phyloP scores from a whole-genome alignment of 1,140 invertebrate genomes.

The Panagrolaimus sp. region DNA sequence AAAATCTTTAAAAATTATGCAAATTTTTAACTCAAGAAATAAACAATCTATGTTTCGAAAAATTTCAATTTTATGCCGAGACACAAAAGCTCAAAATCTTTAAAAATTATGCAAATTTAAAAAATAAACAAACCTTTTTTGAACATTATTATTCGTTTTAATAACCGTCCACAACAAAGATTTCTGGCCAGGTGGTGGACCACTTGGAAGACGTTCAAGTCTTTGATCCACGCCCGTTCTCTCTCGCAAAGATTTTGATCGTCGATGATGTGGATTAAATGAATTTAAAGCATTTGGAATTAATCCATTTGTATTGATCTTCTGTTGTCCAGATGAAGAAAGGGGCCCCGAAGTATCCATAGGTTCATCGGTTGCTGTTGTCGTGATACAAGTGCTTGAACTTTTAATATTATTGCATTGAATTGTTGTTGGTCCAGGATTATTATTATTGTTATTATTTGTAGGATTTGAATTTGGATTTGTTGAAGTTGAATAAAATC shows the following conservation, averaged over 20 bases:
- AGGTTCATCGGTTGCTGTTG: not conserved
- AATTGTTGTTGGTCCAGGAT: conserved; percentile 16
- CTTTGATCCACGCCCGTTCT: conserved; percentile 57
- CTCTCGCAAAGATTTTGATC: conserved; percentile 50
- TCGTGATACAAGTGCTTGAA: not conserved
- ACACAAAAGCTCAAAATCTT: no score
- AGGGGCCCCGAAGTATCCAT: not conserved
- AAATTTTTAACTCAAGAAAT: no score
- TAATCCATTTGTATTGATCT: not conserved
- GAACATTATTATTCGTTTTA: conserved; percentile 31
- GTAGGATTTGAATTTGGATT: not conserved
- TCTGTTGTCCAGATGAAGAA: not conserved
- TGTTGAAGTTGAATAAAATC: conserved; percentile 40
- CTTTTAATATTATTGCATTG: not conserved
- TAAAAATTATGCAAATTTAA: no score
- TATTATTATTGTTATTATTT: not conserved
- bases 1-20: no score
- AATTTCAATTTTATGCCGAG: no score
- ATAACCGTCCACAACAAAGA: conserved; percentile 52
- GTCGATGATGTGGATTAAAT: conserved; percentile 28
- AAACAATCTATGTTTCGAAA: no score
- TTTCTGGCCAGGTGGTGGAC: conserved; percentile 37
- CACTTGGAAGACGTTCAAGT: conserved; percentile 52
- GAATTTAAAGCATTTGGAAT: conserved; percentile 9
- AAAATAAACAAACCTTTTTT: conserved; percentile 28